These are phyloP conservation scores for Ammodytes dubius DNA, from an alignment of 2,113 vertebrate genomes.

Conservation along the genomic window DNA sequence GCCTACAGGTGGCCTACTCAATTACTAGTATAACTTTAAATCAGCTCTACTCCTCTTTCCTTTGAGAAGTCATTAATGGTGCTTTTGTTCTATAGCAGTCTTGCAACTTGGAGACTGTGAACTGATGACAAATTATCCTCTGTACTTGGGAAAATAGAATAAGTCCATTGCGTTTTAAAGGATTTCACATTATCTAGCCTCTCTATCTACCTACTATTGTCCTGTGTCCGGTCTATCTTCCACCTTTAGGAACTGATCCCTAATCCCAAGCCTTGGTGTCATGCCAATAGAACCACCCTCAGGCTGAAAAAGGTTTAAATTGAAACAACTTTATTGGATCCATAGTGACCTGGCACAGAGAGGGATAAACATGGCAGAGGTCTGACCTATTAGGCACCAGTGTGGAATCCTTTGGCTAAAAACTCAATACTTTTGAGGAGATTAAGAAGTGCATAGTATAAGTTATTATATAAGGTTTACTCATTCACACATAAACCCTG, in stretches of 20 bases:
- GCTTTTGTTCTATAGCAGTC: constrained; percentile 2
- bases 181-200: not conserved
- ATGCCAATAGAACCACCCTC: constrained; percentile 75
- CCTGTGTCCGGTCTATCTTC: constrained; percentile 1
- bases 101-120: not conserved
- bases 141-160: constrained; percentile 20
- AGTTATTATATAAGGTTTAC: constrained; percentile 39
- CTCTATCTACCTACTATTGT: constrained; percentile 4
- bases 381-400: constrained; percentile 78
- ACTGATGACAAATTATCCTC: constrained; percentile 24
- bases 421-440: constrained; percentile 56
- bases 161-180: not conserved
- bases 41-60: constrained; percentile 15
- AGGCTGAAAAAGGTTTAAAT: constrained; percentile 70
- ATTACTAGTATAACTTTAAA: constrained; percentile 27
- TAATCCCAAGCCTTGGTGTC: constrained; percentile 18
- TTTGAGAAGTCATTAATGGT: constrained; percentile 1
- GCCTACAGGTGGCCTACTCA: not conserved
- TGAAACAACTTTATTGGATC: constrained; percentile 81
- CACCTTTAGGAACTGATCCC: constrained; percentile 1
- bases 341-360: constrained; percentile 72
- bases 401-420: constrained; percentile 77
- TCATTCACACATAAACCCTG: constrained; percentile 59
- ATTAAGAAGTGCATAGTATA: constrained; percentile 65
- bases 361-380: constrained; percentile 71